These are phyloP conservation scores for Elephantulus edwardii DNA, from an alignment of 2,113 vertebrate species.

Conservation along the genomic window DNA sequence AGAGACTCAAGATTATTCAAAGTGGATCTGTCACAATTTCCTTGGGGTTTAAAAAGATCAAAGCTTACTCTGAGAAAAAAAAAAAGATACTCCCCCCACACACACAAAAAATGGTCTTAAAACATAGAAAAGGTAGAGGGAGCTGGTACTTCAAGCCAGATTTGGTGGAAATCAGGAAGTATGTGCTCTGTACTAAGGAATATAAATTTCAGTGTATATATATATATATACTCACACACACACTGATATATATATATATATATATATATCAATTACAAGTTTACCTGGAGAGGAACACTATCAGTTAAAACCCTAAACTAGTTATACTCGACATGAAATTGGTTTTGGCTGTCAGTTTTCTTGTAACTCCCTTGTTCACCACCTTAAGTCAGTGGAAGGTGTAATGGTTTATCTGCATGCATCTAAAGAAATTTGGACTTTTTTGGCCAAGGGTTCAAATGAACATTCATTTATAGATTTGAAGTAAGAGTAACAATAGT, in stretches of 20 bases:
- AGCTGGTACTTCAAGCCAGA: conserved; percentile 52
- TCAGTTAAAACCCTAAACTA: not conserved
- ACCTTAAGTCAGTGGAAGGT: not conserved
- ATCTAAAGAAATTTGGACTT: not conserved
- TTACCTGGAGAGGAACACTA: not conserved
- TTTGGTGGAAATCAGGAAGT: conserved; percentile 27
- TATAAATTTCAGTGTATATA: not conserved
- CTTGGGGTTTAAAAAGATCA: conserved; percentile 66
- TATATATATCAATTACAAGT: not conserved
- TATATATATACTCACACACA: too few species aligned
- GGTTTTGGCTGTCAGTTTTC: not conserved
- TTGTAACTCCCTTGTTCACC: not conserved
- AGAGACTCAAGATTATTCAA: conserved; percentile 66
- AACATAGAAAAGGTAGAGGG: conserved; percentile 68
- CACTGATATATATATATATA: too few species aligned
- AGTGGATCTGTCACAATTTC: conserved; percentile 71
- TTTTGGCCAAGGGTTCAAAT: not conserved
- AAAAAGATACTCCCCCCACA: too few species aligned
- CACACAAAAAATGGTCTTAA: conserved; percentile 73
- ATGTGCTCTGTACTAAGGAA: not conserved
- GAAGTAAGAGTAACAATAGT: too few species aligned
- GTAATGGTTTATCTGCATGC: not conserved
- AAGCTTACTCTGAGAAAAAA: conserved; percentile 73
- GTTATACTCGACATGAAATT: not conserved
- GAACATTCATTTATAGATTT: not conserved